Conservation (phyloP, 1,140 invertebrate species). For the Druon quercuslanigerum region DNA sequence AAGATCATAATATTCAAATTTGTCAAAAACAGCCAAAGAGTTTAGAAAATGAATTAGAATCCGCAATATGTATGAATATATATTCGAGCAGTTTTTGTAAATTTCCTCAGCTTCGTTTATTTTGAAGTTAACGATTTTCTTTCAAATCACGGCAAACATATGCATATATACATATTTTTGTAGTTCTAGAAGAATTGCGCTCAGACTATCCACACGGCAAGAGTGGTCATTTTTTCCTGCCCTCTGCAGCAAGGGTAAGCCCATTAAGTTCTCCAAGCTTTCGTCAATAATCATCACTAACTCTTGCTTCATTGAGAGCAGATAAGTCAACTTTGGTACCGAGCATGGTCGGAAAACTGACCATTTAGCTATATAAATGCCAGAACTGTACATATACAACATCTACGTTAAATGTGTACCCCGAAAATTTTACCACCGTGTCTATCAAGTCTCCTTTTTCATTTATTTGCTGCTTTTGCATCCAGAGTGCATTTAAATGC, state of each 20-base stretch:
- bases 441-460: neutral
- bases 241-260: neutral
- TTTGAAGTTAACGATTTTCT: neutral
- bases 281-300: neutral
- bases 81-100: too few species aligned
- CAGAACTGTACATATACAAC: constrained; percentile 58
- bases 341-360: constrained; percentile 52
- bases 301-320: constrained; percentile 12
- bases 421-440: neutral
- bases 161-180: constrained; percentile 67
- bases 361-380: constrained; percentile 55
- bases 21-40: too few species aligned
- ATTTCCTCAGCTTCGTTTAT: constrained; percentile 3
- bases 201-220: constrained; percentile 56
- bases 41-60: too few species aligned
- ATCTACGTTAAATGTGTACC: neutral
- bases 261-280: neutral
- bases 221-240: constrained; percentile 4
- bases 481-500: neutral
- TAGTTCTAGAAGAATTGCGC: constrained; percentile 64
- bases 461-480: neutral
- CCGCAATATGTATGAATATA: too few species aligned
- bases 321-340: constrained; percentile 22
- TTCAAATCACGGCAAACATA: neutral
- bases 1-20: too few species aligned